These are phyloP conservation scores for Dinomys branickii DNA, from an alignment of 2,113 vertebrate species.

Conservation along the genomic window DNA sequence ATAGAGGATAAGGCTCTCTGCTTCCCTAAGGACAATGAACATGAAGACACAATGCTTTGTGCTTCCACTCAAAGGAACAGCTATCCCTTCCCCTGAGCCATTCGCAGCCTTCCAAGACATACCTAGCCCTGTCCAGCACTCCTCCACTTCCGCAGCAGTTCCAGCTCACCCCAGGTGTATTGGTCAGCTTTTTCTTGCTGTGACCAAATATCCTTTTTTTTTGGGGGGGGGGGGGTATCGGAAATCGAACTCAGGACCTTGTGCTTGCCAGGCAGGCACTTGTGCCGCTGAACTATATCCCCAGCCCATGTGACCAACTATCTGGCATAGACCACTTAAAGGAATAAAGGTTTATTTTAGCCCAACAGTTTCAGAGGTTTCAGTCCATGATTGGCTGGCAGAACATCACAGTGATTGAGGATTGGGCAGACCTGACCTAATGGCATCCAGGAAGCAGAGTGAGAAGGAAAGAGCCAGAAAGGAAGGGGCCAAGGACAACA, in stretches of 20 bases:
- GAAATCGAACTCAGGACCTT: no score
- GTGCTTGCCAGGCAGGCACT: no score
- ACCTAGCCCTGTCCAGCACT: not conserved
- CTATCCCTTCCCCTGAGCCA: not conserved
- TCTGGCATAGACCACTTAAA: not conserved
- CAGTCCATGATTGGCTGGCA: not conserved
- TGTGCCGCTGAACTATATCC: no score
- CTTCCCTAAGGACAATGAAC: not conserved
- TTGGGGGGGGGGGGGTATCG: no score
- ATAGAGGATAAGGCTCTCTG: not conserved
- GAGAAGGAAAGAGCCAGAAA: not conserved
- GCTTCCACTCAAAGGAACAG: not conserved
- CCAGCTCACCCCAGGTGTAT: not conserved
- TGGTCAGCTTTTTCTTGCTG: not conserved
- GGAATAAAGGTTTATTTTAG: not conserved
- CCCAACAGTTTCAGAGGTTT: not conserved
- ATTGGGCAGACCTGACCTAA: not conserved
- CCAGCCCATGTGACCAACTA: not conserved
- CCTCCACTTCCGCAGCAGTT: not conserved
- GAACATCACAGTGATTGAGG: not conserved
- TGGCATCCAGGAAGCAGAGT: not conserved
- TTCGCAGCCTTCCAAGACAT: not conserved
- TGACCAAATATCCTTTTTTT: not conserved
- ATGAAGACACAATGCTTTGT: not conserved
- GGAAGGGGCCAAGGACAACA: not conserved